Evolutionary conservation across 2,797 vertebrate genomes (phyloP).

Genomic region (Typhlichthys eigenmanni): DNA sequence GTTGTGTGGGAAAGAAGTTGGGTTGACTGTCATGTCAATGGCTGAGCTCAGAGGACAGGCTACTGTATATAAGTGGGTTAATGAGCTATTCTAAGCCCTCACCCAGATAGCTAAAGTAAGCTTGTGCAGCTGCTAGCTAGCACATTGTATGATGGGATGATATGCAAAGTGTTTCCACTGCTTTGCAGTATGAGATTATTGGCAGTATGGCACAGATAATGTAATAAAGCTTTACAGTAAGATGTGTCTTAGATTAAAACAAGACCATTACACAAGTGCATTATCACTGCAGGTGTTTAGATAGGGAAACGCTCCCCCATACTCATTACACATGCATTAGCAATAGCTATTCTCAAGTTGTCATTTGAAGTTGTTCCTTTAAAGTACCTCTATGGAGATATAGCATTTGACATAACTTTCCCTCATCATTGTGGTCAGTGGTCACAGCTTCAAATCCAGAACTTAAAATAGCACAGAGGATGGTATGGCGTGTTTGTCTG

Average conservation of each 20-base stretch:
- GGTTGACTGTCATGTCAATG: conserved; percentile 48
- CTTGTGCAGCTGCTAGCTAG: conserved; percentile 65
- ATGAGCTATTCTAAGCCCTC: conserved; percentile 73
- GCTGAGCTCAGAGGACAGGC: conserved; percentile 60
- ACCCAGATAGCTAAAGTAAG: conserved; percentile 67
- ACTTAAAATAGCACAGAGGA: conserved; percentile 73
- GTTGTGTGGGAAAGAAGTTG: conserved; percentile 39
- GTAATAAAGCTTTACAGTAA: conserved; percentile 8
- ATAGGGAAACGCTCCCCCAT: background rate
- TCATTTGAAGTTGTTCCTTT: background rate
- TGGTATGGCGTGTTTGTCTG: conserved; percentile 68
- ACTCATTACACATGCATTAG: background rate
- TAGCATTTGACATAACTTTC: conserved; percentile 9
- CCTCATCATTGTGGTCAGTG: conserved; percentile 9
- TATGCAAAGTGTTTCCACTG: conserved; percentile 47
- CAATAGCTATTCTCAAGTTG: background rate
- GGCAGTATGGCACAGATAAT: background rate
- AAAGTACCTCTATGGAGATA: conserved; percentile 1
- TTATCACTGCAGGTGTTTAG: background rate
- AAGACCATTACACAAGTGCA: background rate
- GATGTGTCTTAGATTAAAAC: background rate
- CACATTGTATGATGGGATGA: conserved; percentile 39
- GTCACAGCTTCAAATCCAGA: conserved; percentile 37
- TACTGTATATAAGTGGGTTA: conserved; percentile 67
- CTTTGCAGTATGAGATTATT: conserved; percentile 18